A percentile compares a stretch with the other conserved stretches of the same genome.
phyloP scores from a whole-genome alignment of 2,888 invertebrate species.

The Orthosia incerta region DNA sequence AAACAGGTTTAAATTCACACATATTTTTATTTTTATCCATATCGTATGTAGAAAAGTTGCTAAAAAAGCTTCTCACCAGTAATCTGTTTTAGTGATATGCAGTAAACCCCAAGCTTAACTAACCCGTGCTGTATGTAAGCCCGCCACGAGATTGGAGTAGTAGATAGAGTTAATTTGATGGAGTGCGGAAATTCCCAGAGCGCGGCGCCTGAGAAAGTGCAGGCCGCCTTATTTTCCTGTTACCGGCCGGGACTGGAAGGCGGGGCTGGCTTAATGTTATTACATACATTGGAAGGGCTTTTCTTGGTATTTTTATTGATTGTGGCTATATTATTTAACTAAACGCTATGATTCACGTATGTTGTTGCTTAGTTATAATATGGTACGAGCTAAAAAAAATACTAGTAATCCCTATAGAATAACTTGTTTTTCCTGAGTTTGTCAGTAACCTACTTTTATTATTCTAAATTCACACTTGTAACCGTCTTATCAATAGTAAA shows the following conservation, averaged over 20 bases:
- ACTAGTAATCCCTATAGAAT: too few relatives aligned
- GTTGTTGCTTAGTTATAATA: not conserved
- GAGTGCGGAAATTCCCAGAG: slow-evolving; percentile 54
- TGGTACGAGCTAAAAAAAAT: too few relatives aligned
- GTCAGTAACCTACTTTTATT: too few relatives aligned
- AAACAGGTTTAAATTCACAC: too few relatives aligned
- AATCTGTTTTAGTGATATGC: not conserved
- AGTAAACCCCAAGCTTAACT: not conserved
- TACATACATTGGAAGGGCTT: slow-evolving; percentile 1
- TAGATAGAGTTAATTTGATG: slow-evolving; percentile 34
- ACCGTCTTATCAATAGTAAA: too few relatives aligned
- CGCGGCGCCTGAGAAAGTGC: slow-evolving; percentile 43
- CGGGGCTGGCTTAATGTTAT: slow-evolving; percentile 9
- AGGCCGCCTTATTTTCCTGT: slow-evolving; percentile 50
- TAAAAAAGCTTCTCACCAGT: too few relatives aligned
- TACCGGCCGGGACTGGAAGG: slow-evolving; percentile 28
- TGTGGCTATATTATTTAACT: not conserved
- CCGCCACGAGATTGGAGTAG: not conserved
- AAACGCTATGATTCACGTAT: not conserved
- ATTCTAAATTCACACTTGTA: too few relatives aligned
- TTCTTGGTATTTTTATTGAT: slow-evolving; percentile 15
- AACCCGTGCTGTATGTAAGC: not conserved
- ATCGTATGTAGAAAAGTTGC: too few relatives aligned
- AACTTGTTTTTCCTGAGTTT: too few relatives aligned
- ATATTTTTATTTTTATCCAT: too few relatives aligned